These are phyloP conservation scores for Drosophila nigritarsus DNA, from an alignment of 2,888 invertebrate species.

Conservation along the genomic window DNA sequence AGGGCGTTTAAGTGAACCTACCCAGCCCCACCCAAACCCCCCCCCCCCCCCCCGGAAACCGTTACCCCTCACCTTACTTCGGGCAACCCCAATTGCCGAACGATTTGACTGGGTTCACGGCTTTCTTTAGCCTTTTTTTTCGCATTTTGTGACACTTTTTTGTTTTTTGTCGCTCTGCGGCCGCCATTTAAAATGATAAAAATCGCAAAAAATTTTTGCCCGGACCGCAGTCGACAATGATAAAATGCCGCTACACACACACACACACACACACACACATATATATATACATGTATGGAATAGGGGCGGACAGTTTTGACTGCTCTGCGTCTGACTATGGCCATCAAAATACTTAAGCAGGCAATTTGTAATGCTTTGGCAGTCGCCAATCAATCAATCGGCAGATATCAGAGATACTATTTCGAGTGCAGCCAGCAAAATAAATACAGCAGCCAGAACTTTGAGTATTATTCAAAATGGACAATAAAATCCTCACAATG, in stretches of 20 bases:
- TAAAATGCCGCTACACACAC: slow-evolving; percentile 41
- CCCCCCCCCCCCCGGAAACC: too few relatives aligned
- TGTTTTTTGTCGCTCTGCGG: slow-evolving; percentile 46
- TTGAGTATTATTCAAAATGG: slow-evolving; percentile 16
- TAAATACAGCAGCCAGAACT: slow-evolving; percentile 13
- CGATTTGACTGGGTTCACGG: slow-evolving; percentile 40
- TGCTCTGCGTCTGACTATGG: slow-evolving; percentile 11
- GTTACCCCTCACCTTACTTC: neutral
- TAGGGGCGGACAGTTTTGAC: slow-evolving; percentile 20
- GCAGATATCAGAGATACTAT: slow-evolving; percentile 35
- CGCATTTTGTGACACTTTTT: slow-evolving; percentile 8
- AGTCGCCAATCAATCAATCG: slow-evolving; percentile 58
- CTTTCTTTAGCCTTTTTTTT: slow-evolving; percentile 1
- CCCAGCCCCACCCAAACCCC: too few relatives aligned
- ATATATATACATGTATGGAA: neutral
- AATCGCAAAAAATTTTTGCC: slow-evolving; percentile 69
- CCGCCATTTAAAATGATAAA: slow-evolving; percentile 74
- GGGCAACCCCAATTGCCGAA: neutral
- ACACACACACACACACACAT: slow-evolving; percentile 12
- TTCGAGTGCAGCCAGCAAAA: slow-evolving; percentile 9
- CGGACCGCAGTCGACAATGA: slow-evolving; percentile 54
- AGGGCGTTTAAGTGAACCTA: slow-evolving; percentile 52
- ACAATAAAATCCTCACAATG: slow-evolving; percentile 10
- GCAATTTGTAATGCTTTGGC: slow-evolving; percentile 54
- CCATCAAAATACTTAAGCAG: slow-evolving; percentile 47